A percentile compares a stretch with the other conserved stretches of the same genome.
Evolutionary conservation across 2,888 invertebrate species (phyloP).

Genomic region (Cantharis flavilabris): DNA sequence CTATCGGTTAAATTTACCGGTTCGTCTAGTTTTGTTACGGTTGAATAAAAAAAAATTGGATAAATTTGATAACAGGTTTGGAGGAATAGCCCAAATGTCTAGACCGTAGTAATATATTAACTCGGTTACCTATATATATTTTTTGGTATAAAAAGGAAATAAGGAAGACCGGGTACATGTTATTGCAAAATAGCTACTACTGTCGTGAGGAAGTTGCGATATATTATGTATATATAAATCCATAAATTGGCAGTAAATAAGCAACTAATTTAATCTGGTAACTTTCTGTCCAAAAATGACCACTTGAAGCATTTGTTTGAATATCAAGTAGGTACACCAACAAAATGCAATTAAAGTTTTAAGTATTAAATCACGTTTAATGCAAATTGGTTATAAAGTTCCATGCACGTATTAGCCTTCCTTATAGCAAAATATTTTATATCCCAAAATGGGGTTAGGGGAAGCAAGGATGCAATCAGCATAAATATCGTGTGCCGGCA

Average conservation of each 20-base stretch:
- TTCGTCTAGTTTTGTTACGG: neutral
- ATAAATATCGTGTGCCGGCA: conserved; percentile 34
- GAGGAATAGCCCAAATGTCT: neutral
- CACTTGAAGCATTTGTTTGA: neutral
- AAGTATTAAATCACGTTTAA: neutral
- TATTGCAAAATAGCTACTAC: neutral
- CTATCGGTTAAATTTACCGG: neutral
- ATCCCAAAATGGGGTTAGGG: conserved; percentile 44
- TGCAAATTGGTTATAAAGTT: neutral
- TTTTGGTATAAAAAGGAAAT: neutral
- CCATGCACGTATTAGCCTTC: conserved; percentile 1
- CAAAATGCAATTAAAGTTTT: neutral
- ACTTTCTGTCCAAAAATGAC: neutral
- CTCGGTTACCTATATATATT: neutral
- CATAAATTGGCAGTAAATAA: neutral
- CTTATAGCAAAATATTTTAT: neutral
- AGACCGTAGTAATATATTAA: neutral
- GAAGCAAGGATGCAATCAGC: conserved; percentile 45
- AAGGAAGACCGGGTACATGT: too few species aligned
- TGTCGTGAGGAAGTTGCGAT: neutral
- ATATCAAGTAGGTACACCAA: neutral
- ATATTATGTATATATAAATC: neutral
- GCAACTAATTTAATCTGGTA: neutral
- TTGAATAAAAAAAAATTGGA: neutral
- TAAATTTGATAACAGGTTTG: neutral